Evolutionary conservation across 2,888 invertebrate genomes (phyloP).

Genomic region (Lasioglossum figueresi): DNA sequence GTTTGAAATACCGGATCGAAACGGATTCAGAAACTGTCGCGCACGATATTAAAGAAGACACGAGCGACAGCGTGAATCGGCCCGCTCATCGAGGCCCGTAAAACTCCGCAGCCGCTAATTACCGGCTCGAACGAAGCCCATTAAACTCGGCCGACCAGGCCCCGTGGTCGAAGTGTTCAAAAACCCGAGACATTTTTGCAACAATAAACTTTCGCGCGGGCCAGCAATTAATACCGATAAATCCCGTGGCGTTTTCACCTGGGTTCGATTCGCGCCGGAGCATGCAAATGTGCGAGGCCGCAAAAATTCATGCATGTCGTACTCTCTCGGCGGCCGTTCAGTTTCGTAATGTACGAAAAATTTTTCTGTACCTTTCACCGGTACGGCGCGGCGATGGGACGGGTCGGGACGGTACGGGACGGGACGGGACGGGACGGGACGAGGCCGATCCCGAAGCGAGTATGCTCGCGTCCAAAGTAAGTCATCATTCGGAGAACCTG

Average conservation of each 20-base stretch:
- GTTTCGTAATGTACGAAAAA: slow-evolving; percentile 25
- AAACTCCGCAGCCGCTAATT: neutral
- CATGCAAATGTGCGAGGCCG: neutral
- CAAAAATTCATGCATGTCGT: neutral
- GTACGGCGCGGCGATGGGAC: neutral
- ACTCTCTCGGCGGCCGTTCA: neutral
- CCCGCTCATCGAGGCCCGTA: neutral
- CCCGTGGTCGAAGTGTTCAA: neutral
- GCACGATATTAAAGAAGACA: neutral
- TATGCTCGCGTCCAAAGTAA: slow-evolving; percentile 37
- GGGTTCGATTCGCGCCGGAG: neutral
- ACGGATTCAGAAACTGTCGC: neutral
- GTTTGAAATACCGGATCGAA: neutral
- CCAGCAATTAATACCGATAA: slow-evolving; percentile 2
- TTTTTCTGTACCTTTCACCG: slow-evolving; percentile 45
- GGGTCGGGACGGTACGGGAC: neutral
- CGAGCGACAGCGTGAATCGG: neutral
- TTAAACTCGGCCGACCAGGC: neutral
- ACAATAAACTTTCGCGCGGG: slow-evolving; percentile 7
- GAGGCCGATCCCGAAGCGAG: slow-evolving; percentile 1
- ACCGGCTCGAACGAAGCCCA: neutral
- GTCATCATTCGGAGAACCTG: slow-evolving; percentile 52
- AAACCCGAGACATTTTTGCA: neutral
- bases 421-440: neutral
- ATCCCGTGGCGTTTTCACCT: neutral